phyloP scores from a whole-genome alignment of 2,888 invertebrate genomes.

The Cylindroiulus punctatus region DNA sequence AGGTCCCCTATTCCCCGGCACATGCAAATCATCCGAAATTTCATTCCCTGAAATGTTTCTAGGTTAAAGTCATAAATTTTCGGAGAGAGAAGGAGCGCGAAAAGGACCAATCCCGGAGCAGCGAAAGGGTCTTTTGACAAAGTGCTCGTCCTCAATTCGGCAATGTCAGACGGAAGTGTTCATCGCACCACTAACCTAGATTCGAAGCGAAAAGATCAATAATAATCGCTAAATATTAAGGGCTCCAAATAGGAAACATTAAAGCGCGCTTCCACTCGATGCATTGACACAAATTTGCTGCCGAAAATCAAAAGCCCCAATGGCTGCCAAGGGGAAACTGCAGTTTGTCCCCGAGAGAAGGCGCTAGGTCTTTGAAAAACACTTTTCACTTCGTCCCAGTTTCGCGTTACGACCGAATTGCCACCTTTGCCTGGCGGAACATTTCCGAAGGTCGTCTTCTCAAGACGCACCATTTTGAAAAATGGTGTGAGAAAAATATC shows the following conservation, averaged over 20 bases:
- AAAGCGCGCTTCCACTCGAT: slow-evolving; percentile 5
- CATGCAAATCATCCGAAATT: background rate
- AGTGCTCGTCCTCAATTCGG: slow-evolving; percentile 24
- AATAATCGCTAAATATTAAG: slow-evolving; percentile 22
- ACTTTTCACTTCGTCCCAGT: background rate
- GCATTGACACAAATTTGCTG: slow-evolving; percentile 31
- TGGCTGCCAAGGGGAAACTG: background rate
- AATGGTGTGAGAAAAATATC: background rate
- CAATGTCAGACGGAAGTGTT: slow-evolving; percentile 42
- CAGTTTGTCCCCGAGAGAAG: background rate
- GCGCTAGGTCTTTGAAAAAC: background rate
- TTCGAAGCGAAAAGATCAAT: slow-evolving; percentile 8
- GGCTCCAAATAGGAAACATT: background rate
- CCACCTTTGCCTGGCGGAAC: background rate
- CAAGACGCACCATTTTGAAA: background rate
- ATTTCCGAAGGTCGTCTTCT: background rate
- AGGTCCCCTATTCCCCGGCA: slow-evolving; percentile 9
- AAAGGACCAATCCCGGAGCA: background rate
- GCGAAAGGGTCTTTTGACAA: slow-evolving; percentile 27
- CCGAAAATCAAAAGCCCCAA: background rate
- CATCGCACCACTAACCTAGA: slow-evolving; percentile 31
- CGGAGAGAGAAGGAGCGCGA: background rate
- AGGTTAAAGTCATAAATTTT: slow-evolving; percentile 33
- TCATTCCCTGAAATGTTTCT: background rate
- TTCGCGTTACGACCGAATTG: background rate